A percentile compares a stretch with the other conserved stretches of the same genome.
These are phyloP conservation scores for Heterotis niloticus DNA, from an alignment of 2,113 vertebrate species.

Conservation along the genomic window DNA sequence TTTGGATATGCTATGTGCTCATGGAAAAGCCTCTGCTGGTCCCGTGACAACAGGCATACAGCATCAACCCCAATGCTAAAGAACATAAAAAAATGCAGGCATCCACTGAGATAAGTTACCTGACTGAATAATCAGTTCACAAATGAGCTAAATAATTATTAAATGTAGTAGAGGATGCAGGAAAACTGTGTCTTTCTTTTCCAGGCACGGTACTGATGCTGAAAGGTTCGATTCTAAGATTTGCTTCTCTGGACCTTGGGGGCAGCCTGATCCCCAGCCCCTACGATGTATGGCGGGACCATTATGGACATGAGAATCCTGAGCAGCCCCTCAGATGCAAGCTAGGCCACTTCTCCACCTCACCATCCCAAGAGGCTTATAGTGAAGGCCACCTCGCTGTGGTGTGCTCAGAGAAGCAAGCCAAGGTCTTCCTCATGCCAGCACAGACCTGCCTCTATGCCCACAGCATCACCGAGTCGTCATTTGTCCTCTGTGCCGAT, in stretches of 20 bases:
- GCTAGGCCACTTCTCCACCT: conserved; percentile 80
- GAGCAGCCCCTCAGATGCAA: conserved; percentile 81
- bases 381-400: conserved; percentile 88
- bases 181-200: not conserved
- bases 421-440: conserved; percentile 95
- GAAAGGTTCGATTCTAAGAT: conserved; percentile 85
- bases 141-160: not conserved
- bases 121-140: too few species aligned
- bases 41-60: too few species aligned
- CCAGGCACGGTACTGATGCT: conserved; percentile 82
- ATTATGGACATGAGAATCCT: conserved; percentile 73
- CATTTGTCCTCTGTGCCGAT: conserved; percentile 86
- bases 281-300: conserved; percentile 89
- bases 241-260: conserved; percentile 81
- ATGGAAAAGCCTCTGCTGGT: too few species aligned
- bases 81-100: too few species aligned
- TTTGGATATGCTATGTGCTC: too few species aligned
- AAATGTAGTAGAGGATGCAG: not conserved
- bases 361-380: conserved; percentile 77
- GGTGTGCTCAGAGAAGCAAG: conserved; percentile 95
- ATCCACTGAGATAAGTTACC: too few species aligned
- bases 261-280: conserved; percentile 78
- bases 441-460: conserved; percentile 92
- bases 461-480: conserved; percentile 97
- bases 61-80: too few species aligned